These are phyloP conservation scores for Campylomormyrus numenius DNA, from an alignment of 2,113 vertebrate genomes.

Conservation along the genomic window DNA sequence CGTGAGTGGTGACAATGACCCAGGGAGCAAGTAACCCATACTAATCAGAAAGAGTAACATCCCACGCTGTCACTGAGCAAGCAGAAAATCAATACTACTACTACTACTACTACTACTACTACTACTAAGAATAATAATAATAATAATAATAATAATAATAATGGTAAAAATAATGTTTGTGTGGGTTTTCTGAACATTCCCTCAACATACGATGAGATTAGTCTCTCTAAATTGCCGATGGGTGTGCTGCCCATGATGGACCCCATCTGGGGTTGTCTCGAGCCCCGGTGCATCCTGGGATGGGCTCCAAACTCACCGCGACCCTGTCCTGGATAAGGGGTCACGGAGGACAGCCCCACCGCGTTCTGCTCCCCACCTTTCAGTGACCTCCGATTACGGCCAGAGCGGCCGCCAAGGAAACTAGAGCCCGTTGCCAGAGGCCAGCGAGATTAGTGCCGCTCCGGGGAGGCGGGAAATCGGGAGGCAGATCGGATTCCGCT, in stretches of 20 bases:
- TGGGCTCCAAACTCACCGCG: background rate
- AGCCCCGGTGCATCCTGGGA: background rate
- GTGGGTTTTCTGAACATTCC: background rate
- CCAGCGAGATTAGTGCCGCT: background rate
- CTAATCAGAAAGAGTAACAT: background rate
- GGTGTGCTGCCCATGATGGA: background rate
- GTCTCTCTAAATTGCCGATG: background rate
- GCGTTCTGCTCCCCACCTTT: background rate
- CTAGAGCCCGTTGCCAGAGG: background rate
- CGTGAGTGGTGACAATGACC: background rate
- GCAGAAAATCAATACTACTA: background rate
- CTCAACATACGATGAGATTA: background rate
- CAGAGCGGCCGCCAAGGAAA: too few species aligned
- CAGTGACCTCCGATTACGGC: background rate
- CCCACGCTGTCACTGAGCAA: background rate
- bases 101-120: background rate
- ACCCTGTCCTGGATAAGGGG: background rate
- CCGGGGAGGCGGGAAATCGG: background rate
- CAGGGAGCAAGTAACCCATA: background rate
- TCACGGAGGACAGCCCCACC: background rate
- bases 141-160: background rate
- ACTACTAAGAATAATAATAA: background rate
- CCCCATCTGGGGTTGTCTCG: background rate
- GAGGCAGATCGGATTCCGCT: background rate
- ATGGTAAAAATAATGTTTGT: background rate